Base-by-base conservation (phyloP, 2,113 vertebrate species). In the Eublepharis macularius region DNA sequence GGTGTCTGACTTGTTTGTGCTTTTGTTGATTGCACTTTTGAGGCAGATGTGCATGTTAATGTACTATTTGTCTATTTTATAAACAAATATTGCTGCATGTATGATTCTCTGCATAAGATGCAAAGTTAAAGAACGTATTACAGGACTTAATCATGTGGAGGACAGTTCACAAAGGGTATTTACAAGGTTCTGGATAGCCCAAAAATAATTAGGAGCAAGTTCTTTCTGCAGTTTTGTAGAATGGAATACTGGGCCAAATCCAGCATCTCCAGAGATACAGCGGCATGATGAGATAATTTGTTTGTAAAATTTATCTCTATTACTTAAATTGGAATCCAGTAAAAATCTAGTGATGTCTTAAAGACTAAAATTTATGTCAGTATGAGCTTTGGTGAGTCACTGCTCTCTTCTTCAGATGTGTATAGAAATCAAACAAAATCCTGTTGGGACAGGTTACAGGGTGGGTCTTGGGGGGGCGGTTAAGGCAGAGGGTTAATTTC, bases 1-100 rank as follows among this genome's bases (percentile, higher is more conserved):
- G 91, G 86, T 91, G 86, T 85, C 89, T 93, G 89, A 90, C 86
- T 93, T 87, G 76, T 51, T 66, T 84, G 17, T 34, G 16, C 12
- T 85, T 88, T 88, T 68, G 26, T 26, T 41, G 10, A n/a, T 34
- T 77, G 11, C 43, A 72, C 29, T 63, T 85, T 73, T 39, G n/a
- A 60, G 66, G 72, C 19, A 2, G 39, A 24, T 32, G 16, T 26
- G 78, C 2, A 49, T 85, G 84, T 79, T 72, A 63, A 79, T 65
- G 2, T 43, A 83, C n/a, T 4, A 70, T 73, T 47, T 87, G 81
- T 39, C 75, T 39, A 43, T 54, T 49, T 86, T 57, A 11, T 19
- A 14, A n/a, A 77, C 13, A 14, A n/a, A 77, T 41, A 65, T 78
- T 70, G 68, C 1, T 36, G 32, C 51, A 63, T 77, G 47, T 32